Base-by-base conservation (phyloP, 2,113 vertebrate species). In the Labeo rohita region DNA sequence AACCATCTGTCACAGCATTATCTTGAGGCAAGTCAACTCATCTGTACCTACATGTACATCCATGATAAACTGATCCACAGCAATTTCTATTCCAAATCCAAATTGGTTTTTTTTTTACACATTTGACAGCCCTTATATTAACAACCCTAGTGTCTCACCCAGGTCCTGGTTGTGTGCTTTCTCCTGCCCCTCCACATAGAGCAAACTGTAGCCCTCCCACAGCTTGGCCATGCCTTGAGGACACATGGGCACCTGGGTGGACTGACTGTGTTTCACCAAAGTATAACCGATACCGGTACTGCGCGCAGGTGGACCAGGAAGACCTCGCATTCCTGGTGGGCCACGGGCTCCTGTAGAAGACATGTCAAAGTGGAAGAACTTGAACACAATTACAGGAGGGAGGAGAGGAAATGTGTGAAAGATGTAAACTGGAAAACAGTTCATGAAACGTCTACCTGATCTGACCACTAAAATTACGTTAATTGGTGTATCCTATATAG, bases 121-220 rank as follows among this genome's bases (percentile, higher is more conserved):
- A 39, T 4, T 39, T 39, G 36, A 36, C 15, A 70, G 3, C 36
- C 8, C 39, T 45, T 6, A 73, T 73, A 45, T 50, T 50, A 13
- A 15, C 28, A n/a, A 21, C 68, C 16, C 76, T 66, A 88, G 1
- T 89, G 39, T 43, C 65, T 86, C 91, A 99, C 98, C 97, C 0
- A 99, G 94, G 77, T 99, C 98, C 92, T 99, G 98, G 95, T 98
- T 99, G 92, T 99, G 98, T 1, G 97, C 94, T 91, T 99, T 99
- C 87, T 99, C 98, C 92, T 99, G 98, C 0, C 98, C 98, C 89
- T 99, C 97, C 91, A 99, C 97, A 0, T 97, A 99, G 43, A 99
- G 88, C 84, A 99, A 91, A 72, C 98, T 99, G 95, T 97, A 99
- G 10, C 98, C 98, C 0, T 98, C 97, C 98, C 97, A 99, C 49